Evolutionary conservation across 2,113 vertebrate genomes (phyloP).

Genomic region (Beaufortia kweichowensis): DNA sequence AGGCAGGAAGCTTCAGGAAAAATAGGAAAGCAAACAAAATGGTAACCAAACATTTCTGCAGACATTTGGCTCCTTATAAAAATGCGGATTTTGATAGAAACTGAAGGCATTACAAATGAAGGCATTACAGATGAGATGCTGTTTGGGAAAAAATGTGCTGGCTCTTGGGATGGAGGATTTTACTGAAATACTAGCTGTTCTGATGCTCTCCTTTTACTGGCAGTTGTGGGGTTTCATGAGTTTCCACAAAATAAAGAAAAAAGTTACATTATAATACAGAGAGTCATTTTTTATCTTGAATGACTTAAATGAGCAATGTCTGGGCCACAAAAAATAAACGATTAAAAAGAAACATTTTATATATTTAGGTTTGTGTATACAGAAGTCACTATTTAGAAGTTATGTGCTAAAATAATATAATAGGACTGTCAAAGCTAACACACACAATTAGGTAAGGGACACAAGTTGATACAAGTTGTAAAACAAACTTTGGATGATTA

Average conservation of each 20-base stretch:
- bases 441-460: no score
- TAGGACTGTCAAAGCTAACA: no score
- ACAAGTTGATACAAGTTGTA: no score
- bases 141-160: constrained; percentile 5
- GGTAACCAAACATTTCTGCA: constrained; percentile 57
- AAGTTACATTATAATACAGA: no score
- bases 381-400: no score
- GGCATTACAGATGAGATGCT: constrained; percentile 1
- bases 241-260: not conserved
- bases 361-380: no score
- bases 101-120: not conserved
- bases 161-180: not conserved
- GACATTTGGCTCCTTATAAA: constrained; percentile 49
- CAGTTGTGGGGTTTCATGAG: not conserved
- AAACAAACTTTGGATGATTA: no score
- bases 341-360: no score
- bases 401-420: no score
- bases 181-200: not conserved
- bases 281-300: no score
- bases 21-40: constrained; percentile 66
- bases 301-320: no score
- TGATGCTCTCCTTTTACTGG: not conserved
- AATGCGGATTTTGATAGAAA: constrained; percentile 29
- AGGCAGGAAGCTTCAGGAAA: constrained; percentile 61
- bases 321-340: no score